Evolutionary conservation across 2,888 invertebrate genomes (phyloP).

Genomic region (Cephus pulcher): DNA sequence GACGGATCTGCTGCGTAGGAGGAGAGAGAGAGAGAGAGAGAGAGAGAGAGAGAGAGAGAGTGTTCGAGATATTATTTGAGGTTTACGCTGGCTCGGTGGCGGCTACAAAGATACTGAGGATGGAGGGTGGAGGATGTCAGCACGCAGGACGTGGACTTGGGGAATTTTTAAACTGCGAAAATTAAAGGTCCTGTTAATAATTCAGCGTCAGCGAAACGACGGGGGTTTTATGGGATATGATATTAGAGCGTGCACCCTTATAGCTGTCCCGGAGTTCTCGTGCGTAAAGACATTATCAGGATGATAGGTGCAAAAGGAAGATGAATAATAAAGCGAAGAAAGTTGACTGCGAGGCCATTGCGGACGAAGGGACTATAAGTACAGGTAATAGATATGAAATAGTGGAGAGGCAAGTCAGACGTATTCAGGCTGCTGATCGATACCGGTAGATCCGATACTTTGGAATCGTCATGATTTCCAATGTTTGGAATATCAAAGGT

Average conservation of each 20-base stretch:
- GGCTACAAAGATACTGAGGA: not conserved
- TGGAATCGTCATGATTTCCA: too few species aligned
- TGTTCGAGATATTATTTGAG: not conserved
- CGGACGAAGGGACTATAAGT: too few species aligned
- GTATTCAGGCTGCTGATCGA: too few species aligned
- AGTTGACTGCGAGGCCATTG: too few species aligned
- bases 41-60: not conserved
- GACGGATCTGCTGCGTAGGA: not conserved
- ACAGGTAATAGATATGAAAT: too few species aligned
- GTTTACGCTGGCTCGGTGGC: not conserved
- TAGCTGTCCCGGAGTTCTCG: not conserved
- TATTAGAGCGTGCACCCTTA: not conserved
- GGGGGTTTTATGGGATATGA: slow-evolving; percentile 5
- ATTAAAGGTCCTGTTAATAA: slow-evolving; percentile 5
- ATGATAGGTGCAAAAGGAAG: too few species aligned
- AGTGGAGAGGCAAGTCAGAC: too few species aligned
- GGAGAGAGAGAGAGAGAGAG: not conserved
- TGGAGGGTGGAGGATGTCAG: too few species aligned
- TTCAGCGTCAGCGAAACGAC: slow-evolving; percentile 3
- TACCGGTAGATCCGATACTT: too few species aligned
- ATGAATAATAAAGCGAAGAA: too few species aligned
- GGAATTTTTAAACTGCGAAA: slow-evolving; percentile 1
- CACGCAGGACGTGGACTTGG: not conserved
- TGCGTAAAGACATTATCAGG: slow-evolving; percentile 1
- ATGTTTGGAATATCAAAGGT: too few species aligned